Percentiles rank a stretch among this genome's conserved stretches.
These are phyloP conservation scores for Octonoba sinensis DNA, from an alignment of 2,888 invertebrate species.

Conservation along the genomic window DNA sequence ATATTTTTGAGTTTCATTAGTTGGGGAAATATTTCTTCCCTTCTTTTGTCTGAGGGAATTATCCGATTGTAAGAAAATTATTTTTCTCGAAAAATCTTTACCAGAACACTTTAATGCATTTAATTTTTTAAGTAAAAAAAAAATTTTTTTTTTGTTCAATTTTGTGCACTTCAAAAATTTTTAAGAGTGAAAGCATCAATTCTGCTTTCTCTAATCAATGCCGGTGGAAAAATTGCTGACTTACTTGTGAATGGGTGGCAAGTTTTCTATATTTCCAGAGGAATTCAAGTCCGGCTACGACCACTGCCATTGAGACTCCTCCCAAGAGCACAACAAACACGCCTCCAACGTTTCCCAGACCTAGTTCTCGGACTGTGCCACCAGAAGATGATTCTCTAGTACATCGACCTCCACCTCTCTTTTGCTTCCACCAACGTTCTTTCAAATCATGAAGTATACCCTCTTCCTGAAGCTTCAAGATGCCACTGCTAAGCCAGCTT, in stretches of 20 bases:
- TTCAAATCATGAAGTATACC: slow-evolving; percentile 73
- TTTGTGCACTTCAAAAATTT: too few relatives aligned
- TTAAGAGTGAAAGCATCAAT: too few relatives aligned
- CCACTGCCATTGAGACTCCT: slow-evolving; percentile 65
- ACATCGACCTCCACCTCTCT: slow-evolving; percentile 69
- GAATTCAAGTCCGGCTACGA: slow-evolving; percentile 66
- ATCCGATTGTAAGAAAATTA: too few relatives aligned
- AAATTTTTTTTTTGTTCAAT: too few relatives aligned
- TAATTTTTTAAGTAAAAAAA: too few relatives aligned
- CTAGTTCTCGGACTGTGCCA: slow-evolving; percentile 66
- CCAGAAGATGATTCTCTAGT: slow-evolving; percentile 60
- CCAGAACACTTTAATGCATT: too few relatives aligned
- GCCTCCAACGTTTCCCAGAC: slow-evolving; percentile 69
- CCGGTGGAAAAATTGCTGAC: too few relatives aligned
- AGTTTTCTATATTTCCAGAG: slow-evolving; percentile 66
- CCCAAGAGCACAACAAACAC: slow-evolving; percentile 69
- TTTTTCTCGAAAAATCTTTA: too few relatives aligned
- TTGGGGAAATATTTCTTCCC: too few relatives aligned
- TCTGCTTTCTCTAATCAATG: too few relatives aligned
- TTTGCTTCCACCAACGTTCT: slow-evolving; percentile 74
- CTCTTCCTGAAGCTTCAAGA: slow-evolving; percentile 73
- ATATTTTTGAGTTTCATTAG: too few relatives aligned
- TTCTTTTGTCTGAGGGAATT: too few relatives aligned
- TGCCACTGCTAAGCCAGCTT: slow-evolving; percentile 81
- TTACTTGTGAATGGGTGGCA: neutral